Percentiles rank a stretch among this genome's conserved stretches.
Evolutionary conservation across 2,888 invertebrate species (phyloP).

Genomic region (Drosophila longiperda): DNA sequence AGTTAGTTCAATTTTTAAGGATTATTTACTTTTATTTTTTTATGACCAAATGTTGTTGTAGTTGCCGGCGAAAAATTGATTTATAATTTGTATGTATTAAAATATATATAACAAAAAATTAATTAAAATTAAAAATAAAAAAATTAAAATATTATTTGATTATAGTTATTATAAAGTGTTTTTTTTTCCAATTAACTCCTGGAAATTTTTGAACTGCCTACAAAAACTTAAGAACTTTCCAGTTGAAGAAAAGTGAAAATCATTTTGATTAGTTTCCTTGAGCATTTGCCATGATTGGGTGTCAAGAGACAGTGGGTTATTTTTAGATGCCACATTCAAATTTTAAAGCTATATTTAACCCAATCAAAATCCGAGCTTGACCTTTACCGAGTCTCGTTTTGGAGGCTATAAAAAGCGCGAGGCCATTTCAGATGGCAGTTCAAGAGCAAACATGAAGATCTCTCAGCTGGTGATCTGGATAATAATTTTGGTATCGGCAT

Average conservation of each 20-base stretch:
- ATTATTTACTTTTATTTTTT: neutral
- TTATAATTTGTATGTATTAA: neutral
- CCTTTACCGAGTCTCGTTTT: slow-evolving; percentile 6
- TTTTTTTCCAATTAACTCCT: too few species aligned
- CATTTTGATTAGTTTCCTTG: slow-evolving; percentile 6
- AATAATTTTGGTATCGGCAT: neutral
- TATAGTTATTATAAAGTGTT: too few species aligned
- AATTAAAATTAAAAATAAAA: too few species aligned
- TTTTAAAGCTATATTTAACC: slow-evolving; percentile 56
- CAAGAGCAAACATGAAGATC: slow-evolving; percentile 45
- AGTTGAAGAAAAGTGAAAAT: neutral
- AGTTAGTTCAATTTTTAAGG: neutral
- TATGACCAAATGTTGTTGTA: neutral
- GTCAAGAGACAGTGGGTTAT: slow-evolving; percentile 31
- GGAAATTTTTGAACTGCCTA: neutral
- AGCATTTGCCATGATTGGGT: slow-evolving; percentile 21
- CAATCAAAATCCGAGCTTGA: slow-evolving; percentile 39
- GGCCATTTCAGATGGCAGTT: slow-evolving; percentile 26
- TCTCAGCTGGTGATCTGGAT: neutral
- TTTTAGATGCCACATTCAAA: slow-evolving; percentile 43
- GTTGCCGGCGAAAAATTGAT: neutral
- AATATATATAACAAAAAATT: too few species aligned
- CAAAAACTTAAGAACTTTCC: neutral
- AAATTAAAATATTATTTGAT: too few species aligned
- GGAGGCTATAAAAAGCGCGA: slow-evolving; percentile 48